phyloP scores from a whole-genome alignment of 2,113 vertebrate species.

The Strix aluco region DNA sequence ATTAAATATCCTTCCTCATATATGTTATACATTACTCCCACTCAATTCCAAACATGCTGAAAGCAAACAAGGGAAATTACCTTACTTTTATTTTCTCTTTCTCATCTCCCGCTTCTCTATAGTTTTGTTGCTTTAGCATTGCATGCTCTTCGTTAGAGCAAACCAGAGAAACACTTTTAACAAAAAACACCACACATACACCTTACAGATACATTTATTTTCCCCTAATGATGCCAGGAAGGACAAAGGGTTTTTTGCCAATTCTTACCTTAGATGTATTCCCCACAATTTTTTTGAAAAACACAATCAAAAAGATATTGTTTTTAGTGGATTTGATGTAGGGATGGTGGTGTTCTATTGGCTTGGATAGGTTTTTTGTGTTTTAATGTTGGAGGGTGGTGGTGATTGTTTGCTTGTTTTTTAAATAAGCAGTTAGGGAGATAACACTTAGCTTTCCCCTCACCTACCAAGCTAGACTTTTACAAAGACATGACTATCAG shows the following conservation, averaged over 20 bases:
- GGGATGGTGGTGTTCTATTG: not conserved
- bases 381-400: not conserved
- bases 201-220: not conserved
- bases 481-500: not conserved
- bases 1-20: not conserved
- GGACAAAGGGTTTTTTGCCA: not conserved
- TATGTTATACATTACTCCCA: not conserved
- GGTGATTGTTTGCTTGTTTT: not conserved
- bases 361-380: not conserved
- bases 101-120: not conserved
- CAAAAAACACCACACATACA: accelerated
- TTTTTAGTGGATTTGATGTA: not conserved
- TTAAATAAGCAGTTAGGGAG: not conserved
- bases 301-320: not conserved
- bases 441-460: not conserved
- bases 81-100: not conserved
- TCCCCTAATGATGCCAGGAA: not conserved
- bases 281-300: not conserved
- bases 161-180: not conserved
- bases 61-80: not conserved
- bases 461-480: not conserved
- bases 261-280: not conserved
- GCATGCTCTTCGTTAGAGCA: not conserved
- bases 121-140: not conserved
- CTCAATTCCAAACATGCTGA: not conserved